Evolutionary conservation across 1,140 invertebrate species (phyloP).

Genomic region (Papilio machaon): DNA sequence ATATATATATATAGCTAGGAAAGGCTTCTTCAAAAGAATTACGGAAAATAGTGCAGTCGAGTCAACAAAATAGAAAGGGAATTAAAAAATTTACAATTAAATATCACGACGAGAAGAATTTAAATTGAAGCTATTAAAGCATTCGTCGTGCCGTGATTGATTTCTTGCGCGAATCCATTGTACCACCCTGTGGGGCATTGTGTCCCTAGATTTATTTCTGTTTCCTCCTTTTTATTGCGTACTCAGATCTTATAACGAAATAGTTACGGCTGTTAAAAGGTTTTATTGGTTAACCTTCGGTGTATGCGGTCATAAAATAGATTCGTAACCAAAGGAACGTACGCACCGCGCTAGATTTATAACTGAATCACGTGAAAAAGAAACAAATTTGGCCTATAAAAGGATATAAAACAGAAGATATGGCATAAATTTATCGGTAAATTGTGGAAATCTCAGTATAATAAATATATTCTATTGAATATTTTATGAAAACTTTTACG

Average conservation of each 20-base stretch:
- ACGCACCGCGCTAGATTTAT: slow-evolving; percentile 75
- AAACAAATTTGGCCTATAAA: slow-evolving; percentile 76
- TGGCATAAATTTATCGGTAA: slow-evolving; percentile 76
- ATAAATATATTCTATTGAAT: slow-evolving; percentile 80
- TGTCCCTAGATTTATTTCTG: slow-evolving; percentile 79
- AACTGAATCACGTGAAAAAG: slow-evolving; percentile 78
- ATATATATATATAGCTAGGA: slow-evolving; percentile 53
- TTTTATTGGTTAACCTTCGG: slow-evolving; percentile 82
- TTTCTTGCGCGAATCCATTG: slow-evolving; percentile 59
- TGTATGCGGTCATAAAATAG: slow-evolving; percentile 79
- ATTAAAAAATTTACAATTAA: slow-evolving; percentile 27
- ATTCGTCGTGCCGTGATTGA: slow-evolving; percentile 69
- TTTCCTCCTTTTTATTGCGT: slow-evolving; percentile 80
- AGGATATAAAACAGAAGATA: slow-evolving; percentile 77
- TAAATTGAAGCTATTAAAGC: slow-evolving; percentile 76
- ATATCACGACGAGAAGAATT: slow-evolving; percentile 71
- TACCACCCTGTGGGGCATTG: slow-evolving; percentile 59
- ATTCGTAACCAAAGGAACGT: slow-evolving; percentile 79
- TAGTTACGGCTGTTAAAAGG: slow-evolving; percentile 81
- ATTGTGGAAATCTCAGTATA: slow-evolving; percentile 78
- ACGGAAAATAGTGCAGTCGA: slow-evolving; percentile 37
- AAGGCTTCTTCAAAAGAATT: slow-evolving; percentile 42
- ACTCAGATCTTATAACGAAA: slow-evolving; percentile 82
- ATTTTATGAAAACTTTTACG: slow-evolving; percentile 76
- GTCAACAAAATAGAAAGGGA: background rate